Evolutionary conservation across 30 jellyfish, hydroid and myxozoan species (phyloP).

Genomic region (Catostylus mosaicus): DNA sequence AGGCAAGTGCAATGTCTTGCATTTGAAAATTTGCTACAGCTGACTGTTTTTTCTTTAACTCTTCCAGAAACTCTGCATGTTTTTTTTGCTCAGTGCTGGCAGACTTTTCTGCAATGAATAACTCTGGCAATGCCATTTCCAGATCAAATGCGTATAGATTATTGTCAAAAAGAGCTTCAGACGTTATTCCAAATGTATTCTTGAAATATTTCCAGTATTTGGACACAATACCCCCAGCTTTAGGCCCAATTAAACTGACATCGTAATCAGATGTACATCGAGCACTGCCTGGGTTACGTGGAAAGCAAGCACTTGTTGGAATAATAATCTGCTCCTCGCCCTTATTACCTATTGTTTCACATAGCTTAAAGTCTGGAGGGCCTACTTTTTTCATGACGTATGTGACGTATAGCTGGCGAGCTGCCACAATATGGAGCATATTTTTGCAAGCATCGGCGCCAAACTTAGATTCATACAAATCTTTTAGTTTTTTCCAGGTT

Average conservation of each 20-base stretch:
- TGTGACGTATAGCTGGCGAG: slow-evolving; percentile 5
- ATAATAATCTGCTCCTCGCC: not conserved
- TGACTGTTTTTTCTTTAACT: not conserved
- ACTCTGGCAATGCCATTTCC: slow-evolving; percentile 44
- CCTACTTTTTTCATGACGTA: not conserved
- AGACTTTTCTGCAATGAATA: not conserved
- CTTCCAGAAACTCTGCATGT: not conserved
- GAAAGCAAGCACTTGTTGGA: slow-evolving; percentile 29
- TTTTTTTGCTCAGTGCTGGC: not conserved
- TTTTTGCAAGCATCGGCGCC: not conserved
- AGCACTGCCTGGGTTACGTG: slow-evolving; percentile 39
- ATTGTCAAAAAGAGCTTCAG: slow-evolving; percentile 41
- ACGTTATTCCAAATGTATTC: not conserved
- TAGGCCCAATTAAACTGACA: slow-evolving; percentile 57
- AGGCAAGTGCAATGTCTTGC: slow-evolving; percentile 1
- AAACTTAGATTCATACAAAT: not conserved
- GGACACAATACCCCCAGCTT: slow-evolving; percentile 18
- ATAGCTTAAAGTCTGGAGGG: not conserved
- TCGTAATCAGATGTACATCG: slow-evolving; percentile 53
- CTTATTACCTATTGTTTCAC: not conserved
- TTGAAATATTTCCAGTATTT: slow-evolving; percentile 18
- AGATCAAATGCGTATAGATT: slow-evolving; percentile 42
- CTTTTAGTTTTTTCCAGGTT: not conserved
- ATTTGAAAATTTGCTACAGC: not conserved
- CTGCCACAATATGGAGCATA: not conserved